phyloP scores from a whole-genome alignment of 92 coral and sea anemone species.

The Heteractis magnifica region DNA sequence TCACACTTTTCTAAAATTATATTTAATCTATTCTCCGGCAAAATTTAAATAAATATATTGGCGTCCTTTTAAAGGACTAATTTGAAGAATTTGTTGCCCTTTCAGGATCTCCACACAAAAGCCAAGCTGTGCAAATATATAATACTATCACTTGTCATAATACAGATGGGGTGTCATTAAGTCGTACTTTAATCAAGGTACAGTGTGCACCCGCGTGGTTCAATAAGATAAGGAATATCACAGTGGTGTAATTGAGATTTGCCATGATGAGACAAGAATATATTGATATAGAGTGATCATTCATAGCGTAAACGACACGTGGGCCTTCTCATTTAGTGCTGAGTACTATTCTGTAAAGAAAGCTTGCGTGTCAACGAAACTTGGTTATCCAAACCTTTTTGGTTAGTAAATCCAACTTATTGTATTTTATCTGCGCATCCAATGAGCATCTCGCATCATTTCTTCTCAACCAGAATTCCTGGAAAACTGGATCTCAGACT shows the following conservation, averaged over 20 bases:
- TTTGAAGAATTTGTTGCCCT: conserved; percentile 1
- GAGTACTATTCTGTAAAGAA: no score
- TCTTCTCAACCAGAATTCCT: background rate
- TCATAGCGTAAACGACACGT: no score
- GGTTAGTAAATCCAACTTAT: no score
- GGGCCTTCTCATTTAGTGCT: no score
- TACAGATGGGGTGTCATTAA: background rate
- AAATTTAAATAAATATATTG: conserved; percentile 10
- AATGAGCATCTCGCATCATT: background rate
- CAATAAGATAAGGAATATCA: background rate
- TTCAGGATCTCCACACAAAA: background rate
- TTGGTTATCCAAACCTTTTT: no score
- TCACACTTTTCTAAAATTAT: background rate
- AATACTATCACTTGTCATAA: background rate
- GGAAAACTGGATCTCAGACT: background rate
- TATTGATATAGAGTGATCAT: no score
- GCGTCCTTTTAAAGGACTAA: conserved; percentile 22
- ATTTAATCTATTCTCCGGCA: background rate
- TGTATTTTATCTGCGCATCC: background rate
- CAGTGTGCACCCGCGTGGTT: background rate
- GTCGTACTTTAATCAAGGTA: background rate
- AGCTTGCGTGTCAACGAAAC: no score
- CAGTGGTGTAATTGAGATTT: background rate
- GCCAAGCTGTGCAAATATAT: background rate
- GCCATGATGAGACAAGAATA: background rate